A percentile compares a stretch with the other conserved stretches of the same genome.
Conservation (phyloP, 2,113 vertebrate species). For the Elgaria multicarinata region DNA sequence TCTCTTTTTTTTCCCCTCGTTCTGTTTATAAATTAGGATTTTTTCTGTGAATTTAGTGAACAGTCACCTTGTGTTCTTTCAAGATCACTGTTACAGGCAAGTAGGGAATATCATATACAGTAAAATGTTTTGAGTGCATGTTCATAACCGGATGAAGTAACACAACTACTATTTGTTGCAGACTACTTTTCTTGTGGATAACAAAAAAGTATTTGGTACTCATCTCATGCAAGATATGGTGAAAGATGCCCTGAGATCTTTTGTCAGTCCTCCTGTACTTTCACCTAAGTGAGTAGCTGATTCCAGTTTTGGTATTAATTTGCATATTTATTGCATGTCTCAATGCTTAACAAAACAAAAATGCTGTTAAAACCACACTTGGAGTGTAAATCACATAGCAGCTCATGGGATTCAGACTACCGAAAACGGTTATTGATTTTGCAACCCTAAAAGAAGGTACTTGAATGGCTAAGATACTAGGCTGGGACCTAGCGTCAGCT, state of each 20-base stretch:
- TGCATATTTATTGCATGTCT: background rate
- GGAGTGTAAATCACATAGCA: background rate
- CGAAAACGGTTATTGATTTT: background rate
- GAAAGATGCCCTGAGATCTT: conserved; percentile 95
- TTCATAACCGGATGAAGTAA: background rate
- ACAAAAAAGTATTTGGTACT: conserved; percentile 97
- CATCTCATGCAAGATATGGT: conserved; percentile 99
- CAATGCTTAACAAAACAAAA: background rate
- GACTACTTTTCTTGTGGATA: conserved; percentile 98
- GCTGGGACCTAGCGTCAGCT: background rate
- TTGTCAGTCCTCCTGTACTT: conserved; percentile 97
- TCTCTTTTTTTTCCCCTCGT: conserved; percentile 12
- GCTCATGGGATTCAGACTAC: background rate
- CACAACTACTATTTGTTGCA: conserved; percentile 68
- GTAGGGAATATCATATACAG: conserved; percentile 31
- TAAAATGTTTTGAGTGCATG: background rate
- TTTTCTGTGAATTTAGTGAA: conserved; percentile 99
- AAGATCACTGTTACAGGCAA: conserved; percentile 94
- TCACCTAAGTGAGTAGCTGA: conserved; percentile 90
- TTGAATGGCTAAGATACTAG: background rate
- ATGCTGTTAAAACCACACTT: background rate
- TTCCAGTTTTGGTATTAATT: background rate
- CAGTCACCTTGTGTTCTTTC: conserved; percentile 98
- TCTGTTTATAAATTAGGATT: conserved; percentile 83
- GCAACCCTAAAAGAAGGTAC: background rate